Conservation (phyloP, 2,113 vertebrate species). For the Phaetusa simplex region DNA sequence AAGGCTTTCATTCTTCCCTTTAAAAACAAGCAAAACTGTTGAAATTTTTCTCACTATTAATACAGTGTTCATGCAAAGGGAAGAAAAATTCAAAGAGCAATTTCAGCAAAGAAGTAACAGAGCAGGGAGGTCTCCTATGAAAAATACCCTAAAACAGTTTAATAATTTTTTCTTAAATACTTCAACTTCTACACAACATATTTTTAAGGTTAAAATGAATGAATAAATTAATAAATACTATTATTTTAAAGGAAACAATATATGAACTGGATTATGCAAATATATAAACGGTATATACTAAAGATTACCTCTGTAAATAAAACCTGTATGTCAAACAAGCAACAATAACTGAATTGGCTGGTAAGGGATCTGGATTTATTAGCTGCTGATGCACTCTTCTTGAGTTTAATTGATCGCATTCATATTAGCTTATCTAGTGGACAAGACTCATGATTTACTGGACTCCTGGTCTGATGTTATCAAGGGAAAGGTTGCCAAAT, state of each 20-base stretch:
- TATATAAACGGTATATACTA: not conserved
- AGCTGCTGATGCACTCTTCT: constrained; percentile 66
- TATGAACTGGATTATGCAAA: not conserved
- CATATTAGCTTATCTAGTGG: constrained; percentile 76
- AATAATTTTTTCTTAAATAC: not conserved
- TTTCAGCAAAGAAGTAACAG: not conserved
- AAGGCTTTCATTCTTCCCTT: not conserved
- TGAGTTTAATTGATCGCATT: constrained; percentile 69
- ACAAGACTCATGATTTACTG: constrained; percentile 77
- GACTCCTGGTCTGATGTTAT: constrained; percentile 75
- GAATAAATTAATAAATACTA: not conserved
- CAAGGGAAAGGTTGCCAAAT: constrained; percentile 71
- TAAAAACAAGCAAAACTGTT: not conserved
- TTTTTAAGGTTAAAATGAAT: not conserved
- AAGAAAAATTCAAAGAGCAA: not conserved
- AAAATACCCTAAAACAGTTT: not conserved
- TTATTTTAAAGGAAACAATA: not conserved
- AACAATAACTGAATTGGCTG: not conserved
- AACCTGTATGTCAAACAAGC: not conserved
- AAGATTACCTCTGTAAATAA: constrained; percentile 19
- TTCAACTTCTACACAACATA: not conserved
- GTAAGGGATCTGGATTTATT: constrained; percentile 59
- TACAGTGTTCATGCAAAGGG: not conserved
- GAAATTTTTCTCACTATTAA: not conserved
- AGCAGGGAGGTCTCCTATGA: not conserved